Evolutionary conservation across 1,140 invertebrate genomes (phyloP).

Genomic region (Sitophilus oryzae): DNA sequence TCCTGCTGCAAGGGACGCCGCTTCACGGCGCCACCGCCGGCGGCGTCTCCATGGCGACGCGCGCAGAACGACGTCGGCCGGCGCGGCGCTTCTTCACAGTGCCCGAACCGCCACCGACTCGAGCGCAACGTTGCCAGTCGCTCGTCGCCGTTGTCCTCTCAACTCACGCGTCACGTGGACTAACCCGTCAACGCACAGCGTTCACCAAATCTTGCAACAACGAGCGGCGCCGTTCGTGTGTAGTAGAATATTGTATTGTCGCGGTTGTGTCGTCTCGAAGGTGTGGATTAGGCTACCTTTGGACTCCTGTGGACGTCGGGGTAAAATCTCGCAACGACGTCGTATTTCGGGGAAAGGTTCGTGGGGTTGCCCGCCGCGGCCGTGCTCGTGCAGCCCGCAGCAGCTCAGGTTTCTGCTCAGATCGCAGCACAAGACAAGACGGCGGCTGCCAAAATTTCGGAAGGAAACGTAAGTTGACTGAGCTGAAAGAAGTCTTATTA

Average conservation of each 20-base stretch:
- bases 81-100: constrained; percentile 25
- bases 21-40: constrained; percentile 11
- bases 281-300: too few relatives aligned
- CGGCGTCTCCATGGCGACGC: constrained; percentile 25
- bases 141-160: constrained; percentile 14
- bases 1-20: constrained; percentile 13
- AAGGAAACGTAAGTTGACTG: constrained; percentile 18
- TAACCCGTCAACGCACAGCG: too few relatives aligned
- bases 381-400: too few relatives aligned
- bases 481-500: too few relatives aligned
- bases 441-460: constrained; percentile 22
- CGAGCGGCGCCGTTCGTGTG: too few relatives aligned
- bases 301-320: constrained; percentile 15
- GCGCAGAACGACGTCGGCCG: constrained; percentile 22
- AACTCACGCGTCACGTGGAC: constrained; percentile 19
- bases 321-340: not conserved
- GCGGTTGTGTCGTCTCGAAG: too few relatives aligned
- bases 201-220: too few relatives aligned
- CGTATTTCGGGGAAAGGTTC: not conserved
- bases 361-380: too few relatives aligned
- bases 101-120: constrained; percentile 17
- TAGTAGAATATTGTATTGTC: too few relatives aligned
- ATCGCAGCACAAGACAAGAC: constrained; percentile 16
- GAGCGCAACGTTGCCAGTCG: constrained; percentile 21
- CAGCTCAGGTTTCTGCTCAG: too few relatives aligned